Conservation (phyloP, 2,888 invertebrate genomes). For the Lycocerus yunnanus region DNA sequence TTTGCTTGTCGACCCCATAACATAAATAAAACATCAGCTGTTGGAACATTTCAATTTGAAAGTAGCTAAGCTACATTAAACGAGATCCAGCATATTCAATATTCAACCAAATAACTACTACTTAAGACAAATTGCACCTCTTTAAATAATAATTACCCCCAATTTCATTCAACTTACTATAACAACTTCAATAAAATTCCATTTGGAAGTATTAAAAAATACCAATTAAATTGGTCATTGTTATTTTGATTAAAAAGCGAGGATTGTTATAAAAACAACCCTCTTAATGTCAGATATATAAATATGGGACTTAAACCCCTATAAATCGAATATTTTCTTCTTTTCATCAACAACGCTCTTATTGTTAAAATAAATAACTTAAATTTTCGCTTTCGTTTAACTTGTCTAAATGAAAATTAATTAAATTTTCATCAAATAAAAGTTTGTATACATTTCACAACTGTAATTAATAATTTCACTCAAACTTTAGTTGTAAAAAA, state of each 20-base stretch:
- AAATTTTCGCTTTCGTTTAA: background rate
- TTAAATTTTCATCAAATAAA: background rate
- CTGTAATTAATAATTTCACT: slow-evolving; percentile 2
- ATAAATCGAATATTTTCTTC: slow-evolving; percentile 1
- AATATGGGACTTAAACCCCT: background rate
- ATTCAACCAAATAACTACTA: slow-evolving; percentile 24
- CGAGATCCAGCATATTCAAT: slow-evolving; percentile 19
- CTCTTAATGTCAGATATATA: background rate
- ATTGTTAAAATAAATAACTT: slow-evolving; percentile 5
- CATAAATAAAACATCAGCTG: slow-evolving; percentile 33
- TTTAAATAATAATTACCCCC: background rate
- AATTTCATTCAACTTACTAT: background rate
- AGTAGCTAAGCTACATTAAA: slow-evolving; percentile 19
- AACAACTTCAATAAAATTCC: background rate
- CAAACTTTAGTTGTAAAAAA: background rate
- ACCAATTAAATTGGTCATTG: background rate
- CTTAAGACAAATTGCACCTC: background rate
- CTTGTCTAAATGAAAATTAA: slow-evolving; percentile 3
- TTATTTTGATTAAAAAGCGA: background rate
- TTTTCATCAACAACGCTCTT: background rate
- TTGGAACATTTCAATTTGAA: slow-evolving; percentile 33
- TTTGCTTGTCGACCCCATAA: slow-evolving; percentile 24
- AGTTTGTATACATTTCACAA: slow-evolving; percentile 2
- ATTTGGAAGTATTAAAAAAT: background rate
- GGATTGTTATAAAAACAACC: background rate